phyloP scores from a whole-genome alignment of 1,140 invertebrate genomes.

The Cydia amplana region DNA sequence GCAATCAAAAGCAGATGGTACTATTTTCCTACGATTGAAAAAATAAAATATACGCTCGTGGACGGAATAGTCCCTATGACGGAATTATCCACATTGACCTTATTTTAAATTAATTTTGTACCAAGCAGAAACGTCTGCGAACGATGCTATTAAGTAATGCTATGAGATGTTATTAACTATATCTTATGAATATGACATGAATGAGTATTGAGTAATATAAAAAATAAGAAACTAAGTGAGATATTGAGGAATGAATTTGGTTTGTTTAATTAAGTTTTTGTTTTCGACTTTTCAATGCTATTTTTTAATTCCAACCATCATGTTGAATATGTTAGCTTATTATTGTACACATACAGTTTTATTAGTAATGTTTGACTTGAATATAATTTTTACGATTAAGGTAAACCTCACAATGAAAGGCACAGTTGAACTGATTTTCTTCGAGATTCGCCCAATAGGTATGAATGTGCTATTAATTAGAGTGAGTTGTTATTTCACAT shows the following conservation, averaged over 20 bases:
- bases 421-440: not conserved
- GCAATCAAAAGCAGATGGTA: too few relatives aligned
- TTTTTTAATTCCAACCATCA: not conserved
- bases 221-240: not conserved
- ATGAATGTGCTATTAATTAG: not conserved
- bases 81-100: too few relatives aligned
- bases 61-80: too few relatives aligned
- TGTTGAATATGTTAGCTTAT: not conserved
- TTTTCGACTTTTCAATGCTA: not conserved
- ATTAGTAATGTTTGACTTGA: too few relatives aligned
- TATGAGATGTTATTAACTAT: too few relatives aligned
- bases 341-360: not conserved
- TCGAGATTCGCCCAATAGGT: not conserved
- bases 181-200: not conserved
- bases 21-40: too few relatives aligned
- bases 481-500: not conserved
- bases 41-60: too few relatives aligned
- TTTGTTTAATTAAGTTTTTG: conserved; percentile 5
- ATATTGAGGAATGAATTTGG: not conserved
- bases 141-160: too few relatives aligned
- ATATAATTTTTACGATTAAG: not conserved
- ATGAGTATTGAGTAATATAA: not conserved
- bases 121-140: too few relatives aligned
- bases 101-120: too few relatives aligned
- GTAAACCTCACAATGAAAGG: not conserved